Evolutionary conservation across 1,140 invertebrate genomes (phyloP).

Genomic region (Bradysia coprophila): DNA sequence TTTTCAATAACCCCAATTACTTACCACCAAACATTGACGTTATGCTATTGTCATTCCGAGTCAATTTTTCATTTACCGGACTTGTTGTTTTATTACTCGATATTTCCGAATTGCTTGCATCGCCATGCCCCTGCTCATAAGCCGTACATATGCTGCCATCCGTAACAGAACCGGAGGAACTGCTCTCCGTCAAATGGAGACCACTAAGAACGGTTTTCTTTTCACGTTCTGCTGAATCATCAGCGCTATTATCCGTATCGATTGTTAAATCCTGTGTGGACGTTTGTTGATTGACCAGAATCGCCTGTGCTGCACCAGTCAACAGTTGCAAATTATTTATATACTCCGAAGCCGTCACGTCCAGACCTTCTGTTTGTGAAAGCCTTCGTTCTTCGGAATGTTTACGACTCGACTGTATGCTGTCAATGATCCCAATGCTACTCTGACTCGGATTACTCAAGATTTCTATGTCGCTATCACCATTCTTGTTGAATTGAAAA

Average conservation of each 20-base stretch:
- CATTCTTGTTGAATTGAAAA: conserved; percentile 22
- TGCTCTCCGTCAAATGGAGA: conserved; percentile 32
- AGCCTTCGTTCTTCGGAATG: conserved; percentile 16
- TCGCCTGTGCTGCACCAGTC: too few relatives aligned
- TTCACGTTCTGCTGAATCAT: not conserved
- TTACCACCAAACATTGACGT: not conserved
- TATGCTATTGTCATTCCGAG: not conserved
- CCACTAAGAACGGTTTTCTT: conserved; percentile 6
- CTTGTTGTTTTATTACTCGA: too few relatives aligned
- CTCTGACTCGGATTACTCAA: conserved; percentile 45
- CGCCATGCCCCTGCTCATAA: conserved; percentile 31
- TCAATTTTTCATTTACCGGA: too few relatives aligned
- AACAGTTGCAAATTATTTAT: too few relatives aligned
- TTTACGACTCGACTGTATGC: conserved; percentile 20
- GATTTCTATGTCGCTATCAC: conserved; percentile 40
- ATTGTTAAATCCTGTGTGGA: not conserved
- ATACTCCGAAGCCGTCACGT: too few relatives aligned
- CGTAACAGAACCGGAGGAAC: conserved; percentile 39
- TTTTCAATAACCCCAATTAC: not conserved
- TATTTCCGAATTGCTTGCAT: too few relatives aligned
- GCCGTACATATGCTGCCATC: conserved; percentile 40
- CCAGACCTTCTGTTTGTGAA: conserved; percentile 9
- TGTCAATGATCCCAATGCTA: conserved; percentile 39
- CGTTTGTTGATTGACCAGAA: not conserved
- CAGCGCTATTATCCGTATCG: not conserved